These are phyloP conservation scores for Sminthurides bifidus DNA, from an alignment of 1,140 invertebrate species.

Conservation along the genomic window DNA sequence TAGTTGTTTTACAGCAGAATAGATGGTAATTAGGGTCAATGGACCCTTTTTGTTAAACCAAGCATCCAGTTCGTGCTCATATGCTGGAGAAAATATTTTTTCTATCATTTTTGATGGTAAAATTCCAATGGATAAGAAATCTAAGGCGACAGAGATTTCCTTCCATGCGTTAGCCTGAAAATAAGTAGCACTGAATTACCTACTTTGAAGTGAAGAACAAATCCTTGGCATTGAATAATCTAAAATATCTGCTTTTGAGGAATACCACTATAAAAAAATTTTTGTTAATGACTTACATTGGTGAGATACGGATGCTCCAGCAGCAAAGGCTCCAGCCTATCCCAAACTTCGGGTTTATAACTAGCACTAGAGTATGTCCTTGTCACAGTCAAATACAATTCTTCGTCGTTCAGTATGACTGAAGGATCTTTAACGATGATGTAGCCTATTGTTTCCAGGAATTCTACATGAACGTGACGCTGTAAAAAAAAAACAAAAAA, in stretches of 20 bases:
- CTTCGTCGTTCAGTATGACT: constrained; percentile 27
- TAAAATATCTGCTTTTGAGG: background rate
- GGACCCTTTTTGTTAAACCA: constrained; percentile 38
- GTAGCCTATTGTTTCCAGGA: constrained; percentile 45
- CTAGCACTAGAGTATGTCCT: constrained; percentile 39
- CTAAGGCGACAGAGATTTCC: no score
- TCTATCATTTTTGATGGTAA: constrained; percentile 41
- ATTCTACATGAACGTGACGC: constrained; percentile 41
- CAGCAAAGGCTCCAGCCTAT: constrained; percentile 34
- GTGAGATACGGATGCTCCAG: constrained; percentile 35
- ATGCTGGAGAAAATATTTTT: constrained; percentile 34
- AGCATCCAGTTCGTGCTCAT: constrained; percentile 3
- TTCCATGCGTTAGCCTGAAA: no score
- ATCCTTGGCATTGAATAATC: no score
- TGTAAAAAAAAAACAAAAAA: constrained; percentile 34
- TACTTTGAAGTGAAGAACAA: no score
- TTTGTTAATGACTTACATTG: constrained; percentile 29
- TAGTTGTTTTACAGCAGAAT: constrained; percentile 45
- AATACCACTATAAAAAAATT: constrained; percentile 19
- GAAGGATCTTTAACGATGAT: constrained; percentile 36
- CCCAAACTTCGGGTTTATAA: constrained; percentile 47
- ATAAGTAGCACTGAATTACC: no score
- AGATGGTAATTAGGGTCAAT: constrained; percentile 42
- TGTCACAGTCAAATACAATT: constrained; percentile 40
- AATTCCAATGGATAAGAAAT: constrained; percentile 40